Conservation (phyloP, 2,888 invertebrate genomes). For the Barypeithes pellucidus region DNA sequence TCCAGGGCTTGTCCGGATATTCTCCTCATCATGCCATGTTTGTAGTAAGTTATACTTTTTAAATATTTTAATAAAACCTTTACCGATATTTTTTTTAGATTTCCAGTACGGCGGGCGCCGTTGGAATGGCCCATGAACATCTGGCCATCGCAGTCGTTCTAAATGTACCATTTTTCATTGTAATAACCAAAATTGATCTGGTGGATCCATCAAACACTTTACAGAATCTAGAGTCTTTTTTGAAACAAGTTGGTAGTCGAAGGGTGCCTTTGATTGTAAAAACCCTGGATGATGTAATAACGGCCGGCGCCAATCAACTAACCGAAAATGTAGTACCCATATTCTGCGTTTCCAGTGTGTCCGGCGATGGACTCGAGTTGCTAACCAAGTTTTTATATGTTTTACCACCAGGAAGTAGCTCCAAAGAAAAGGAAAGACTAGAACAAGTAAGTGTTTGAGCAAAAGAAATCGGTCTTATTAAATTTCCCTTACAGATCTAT, state of each 20-base stretch:
- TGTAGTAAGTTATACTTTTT: constrained; percentile 74
- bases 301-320: constrained; percentile 80
- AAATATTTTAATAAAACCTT: too few species aligned
- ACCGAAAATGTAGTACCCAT: constrained; percentile 82
- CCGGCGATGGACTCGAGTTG: constrained; percentile 87
- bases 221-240: constrained; percentile 75
- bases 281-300: constrained; percentile 82
- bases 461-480: not conserved
- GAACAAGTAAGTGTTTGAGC: constrained; percentile 73
- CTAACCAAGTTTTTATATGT: constrained; percentile 91
- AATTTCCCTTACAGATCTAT: too few species aligned
- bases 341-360: constrained; percentile 93
- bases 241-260: constrained; percentile 79
- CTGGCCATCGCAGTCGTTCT: constrained; percentile 86
- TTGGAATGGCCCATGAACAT: constrained; percentile 92
- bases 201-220: constrained; percentile 75
- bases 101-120: constrained; percentile 86
- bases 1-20: constrained; percentile 94
- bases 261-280: constrained; percentile 78
- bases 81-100: constrained; percentile 74
- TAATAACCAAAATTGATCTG: constrained; percentile 94
- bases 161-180: constrained; percentile 92
- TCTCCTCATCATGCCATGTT: constrained; percentile 94
- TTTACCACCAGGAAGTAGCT: constrained; percentile 79
- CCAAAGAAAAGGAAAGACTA: constrained; percentile 79